Evolutionary conservation across 2,113 vertebrate genomes (phyloP).

Genomic region (Psammodynastes pulverulentus): DNA sequence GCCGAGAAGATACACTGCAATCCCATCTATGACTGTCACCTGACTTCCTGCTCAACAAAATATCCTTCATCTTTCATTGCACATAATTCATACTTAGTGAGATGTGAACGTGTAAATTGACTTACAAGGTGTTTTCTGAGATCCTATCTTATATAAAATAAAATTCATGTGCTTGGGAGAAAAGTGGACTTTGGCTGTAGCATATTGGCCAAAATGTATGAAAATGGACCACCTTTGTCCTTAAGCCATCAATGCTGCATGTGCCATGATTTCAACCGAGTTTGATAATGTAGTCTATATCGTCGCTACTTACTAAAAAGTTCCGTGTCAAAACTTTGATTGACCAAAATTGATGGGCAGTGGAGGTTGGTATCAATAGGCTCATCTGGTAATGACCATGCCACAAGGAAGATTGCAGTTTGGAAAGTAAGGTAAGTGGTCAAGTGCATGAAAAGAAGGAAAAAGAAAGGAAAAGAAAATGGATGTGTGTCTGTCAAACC

Average conservation of each 20-base stretch:
- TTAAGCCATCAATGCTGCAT: not conserved
- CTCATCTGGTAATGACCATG: not conserved
- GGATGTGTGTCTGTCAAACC: not conserved
- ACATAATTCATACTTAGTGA: not conserved
- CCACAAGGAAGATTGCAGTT: not conserved
- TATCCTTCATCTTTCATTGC: not conserved
- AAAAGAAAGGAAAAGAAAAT: not conserved
- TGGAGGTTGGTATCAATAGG: not conserved
- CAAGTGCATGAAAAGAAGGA: not conserved
- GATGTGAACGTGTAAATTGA: not conserved
- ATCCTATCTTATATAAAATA: not conserved
- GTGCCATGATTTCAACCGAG: not conserved
- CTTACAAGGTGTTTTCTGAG: not conserved
- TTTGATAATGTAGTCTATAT: not conserved
- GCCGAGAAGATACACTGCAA: not conserved
- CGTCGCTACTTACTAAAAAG: not conserved
- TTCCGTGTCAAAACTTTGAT: not conserved
- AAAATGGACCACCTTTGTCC: not conserved
- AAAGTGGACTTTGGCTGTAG: not conserved
- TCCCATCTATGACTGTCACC: not conserved
- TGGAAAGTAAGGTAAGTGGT: not conserved
- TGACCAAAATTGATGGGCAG: not conserved
- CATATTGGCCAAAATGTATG: not conserved
- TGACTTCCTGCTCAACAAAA: not conserved
- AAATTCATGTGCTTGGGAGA: not conserved